Evolutionary conservation across 2,113 vertebrate species (phyloP).

Genomic region (Dipodomys ordii): DNA sequence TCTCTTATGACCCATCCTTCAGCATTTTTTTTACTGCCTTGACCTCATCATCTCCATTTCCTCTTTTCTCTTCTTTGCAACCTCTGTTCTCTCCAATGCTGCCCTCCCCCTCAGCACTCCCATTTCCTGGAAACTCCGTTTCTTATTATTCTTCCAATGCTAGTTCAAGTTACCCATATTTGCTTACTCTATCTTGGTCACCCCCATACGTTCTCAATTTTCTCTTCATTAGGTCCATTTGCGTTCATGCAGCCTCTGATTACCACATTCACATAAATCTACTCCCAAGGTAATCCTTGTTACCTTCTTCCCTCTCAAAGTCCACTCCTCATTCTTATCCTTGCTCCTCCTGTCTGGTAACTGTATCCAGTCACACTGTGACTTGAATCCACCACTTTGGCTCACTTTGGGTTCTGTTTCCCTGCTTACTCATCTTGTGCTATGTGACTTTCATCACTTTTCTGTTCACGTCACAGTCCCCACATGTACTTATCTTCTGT

Average conservation of each 20-base stretch:
- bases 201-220: constrained; percentile 11
- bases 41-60: not conserved
- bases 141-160: not conserved
- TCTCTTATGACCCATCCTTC: not conserved
- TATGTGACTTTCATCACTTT: not conserved
- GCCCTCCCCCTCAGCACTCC: not conserved
- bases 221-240: not conserved
- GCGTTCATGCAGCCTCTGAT: not conserved
- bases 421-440: not conserved
- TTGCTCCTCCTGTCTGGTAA: not conserved
- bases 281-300: not conserved
- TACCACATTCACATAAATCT: constrained; percentile 11
- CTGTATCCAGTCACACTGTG: not conserved
- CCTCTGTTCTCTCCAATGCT: not conserved
- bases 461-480: not conserved
- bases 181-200: not conserved
- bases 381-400: not conserved
- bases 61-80: not conserved
- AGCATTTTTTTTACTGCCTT: not conserved
- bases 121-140: not conserved
- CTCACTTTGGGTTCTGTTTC: not conserved
- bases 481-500: not conserved
- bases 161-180: not conserved
- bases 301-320: not conserved
- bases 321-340: constrained; percentile 1